Evolutionary conservation across 2,888 invertebrate genomes (phyloP), one percentile per base, ranked within the genome.

Genomic region (Ecliptopera silaceata): DNA sequence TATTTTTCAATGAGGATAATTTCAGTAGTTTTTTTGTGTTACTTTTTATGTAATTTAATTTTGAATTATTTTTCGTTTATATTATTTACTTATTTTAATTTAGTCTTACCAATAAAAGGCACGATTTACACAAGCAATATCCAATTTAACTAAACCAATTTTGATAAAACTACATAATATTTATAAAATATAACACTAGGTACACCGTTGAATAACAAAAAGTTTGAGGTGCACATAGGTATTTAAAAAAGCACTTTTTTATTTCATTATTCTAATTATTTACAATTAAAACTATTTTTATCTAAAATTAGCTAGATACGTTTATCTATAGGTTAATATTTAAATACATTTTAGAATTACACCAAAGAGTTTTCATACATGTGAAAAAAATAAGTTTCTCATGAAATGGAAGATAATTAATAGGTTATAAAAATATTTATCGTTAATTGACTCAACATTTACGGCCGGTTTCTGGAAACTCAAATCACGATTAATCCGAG

Each of bases 41-140:
- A 6, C 1, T 6, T 43, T 0, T 48, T 26, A 22, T 10, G 22
- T 6, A 10, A 31, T 26, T 32, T 3, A 15, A 32, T 22, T 42
- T 13, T 12, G n/a, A 26, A 18, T 12, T 18, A 1, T 18, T 15
- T 1, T 22, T 26, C 12, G 13, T 26, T 36, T 17, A 29, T 6
- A 32, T 20, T 18, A 13, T 12, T 4, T 41, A 49, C 31, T 32
- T 41, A 49, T 49, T 41, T 22, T 26, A 36, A 17, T 15, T 43
- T 42, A 51, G 12, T 50, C 42, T 54, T 54, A 47, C 41, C 41
- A 34, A 41, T 58, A 53, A 47, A 56, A 58, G 58, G 58, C 58
- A 58, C 58, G 12, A 48, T 31, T 26, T 42, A 34, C 34, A 26
- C 13, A n/a, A 36, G n/a, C 13, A 34, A 45, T 36, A 45, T 53